A percentile compares a stretch with the other conserved stretches of the same genome.
These are phyloP conservation scores for Pteruthius melanotis DNA, from an alignment of 2,113 vertebrate genomes.

Conservation along the genomic window DNA sequence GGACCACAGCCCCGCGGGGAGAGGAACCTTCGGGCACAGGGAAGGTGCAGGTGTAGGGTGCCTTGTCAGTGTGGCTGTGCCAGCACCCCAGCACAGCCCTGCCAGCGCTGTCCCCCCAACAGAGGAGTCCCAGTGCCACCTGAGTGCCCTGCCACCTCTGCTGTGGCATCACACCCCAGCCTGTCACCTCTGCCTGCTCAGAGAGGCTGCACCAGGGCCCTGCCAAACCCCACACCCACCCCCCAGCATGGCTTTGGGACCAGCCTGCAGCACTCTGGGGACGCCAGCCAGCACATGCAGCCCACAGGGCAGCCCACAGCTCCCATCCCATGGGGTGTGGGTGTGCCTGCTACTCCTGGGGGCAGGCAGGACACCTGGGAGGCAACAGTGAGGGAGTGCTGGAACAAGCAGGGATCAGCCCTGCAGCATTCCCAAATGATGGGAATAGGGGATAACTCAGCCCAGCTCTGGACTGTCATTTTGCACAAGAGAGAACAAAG, in stretches of 20 bases:
- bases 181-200: background rate
- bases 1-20: accelerated
- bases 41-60: background rate
- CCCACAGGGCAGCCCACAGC: background rate
- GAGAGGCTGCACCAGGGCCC: background rate
- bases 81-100: background rate
- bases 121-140: no score
- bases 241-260: background rate
- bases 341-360: background rate
- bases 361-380: background rate
- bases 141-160: background rate
- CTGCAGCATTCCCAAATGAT: background rate
- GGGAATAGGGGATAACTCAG: background rate
- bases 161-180: background rate
- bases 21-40: background rate
- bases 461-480: background rate
- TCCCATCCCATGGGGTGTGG: background rate
- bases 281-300: background rate
- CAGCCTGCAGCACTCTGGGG: background rate
- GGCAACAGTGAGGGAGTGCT: background rate
- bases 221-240: background rate
- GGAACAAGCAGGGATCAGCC: background rate
- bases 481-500: background rate
- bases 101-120: accelerated
- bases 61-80: background rate